Base-by-base conservation (phyloP, 1,140 invertebrate species). In the Bombus breviceps region DNA sequence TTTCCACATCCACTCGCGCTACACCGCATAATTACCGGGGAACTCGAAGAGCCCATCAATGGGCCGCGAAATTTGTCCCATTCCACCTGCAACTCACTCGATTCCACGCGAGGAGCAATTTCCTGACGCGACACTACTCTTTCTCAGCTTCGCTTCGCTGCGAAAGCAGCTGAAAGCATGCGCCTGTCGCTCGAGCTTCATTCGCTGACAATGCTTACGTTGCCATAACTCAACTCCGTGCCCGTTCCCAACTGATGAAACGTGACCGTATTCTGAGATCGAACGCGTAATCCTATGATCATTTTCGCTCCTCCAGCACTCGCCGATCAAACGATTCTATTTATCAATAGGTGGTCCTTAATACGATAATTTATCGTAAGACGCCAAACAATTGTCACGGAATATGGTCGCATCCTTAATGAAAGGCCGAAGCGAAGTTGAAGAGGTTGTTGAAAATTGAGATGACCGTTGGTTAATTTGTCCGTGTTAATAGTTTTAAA, bases 171-270 rank as follows among this genome's bases (percentile, higher is more conserved):
- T 28, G 82, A 43, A 53, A 22, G 37, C 43, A 15, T 4, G 47
- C 13, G 37, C 34, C 34, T n/a, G 64, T 71, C 43, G 37, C 28
- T 62, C 28, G 22, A 18, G 28, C 32, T 80, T 72, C 53, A 15
- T 84, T 84, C 83, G 71, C 59, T 59, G 72, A 86, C 78, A 75
- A 82, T 86, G 84, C 84, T 81, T 75, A 75, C 79, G 78, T 57
- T 22, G 43, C 78, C 71, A 82, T 86, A 81, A 81, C 41, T 86
- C 37, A 18, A n/a, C 34, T 28, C 13, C 28, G 43, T 57, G 41
- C 37, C 41, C 74, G 4, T 80, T 53, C 28, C 13, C 66, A 71
- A 81, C 59, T 37, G 43, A 25, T 47, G 71, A 34, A 59, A 86
- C 84, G 84, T 86, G 84, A 86, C 71, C 62, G 62, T 53, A 79